phyloP scores from a whole-genome alignment of 1,140 invertebrate genomes.

The Cryptotermes secundus region DNA sequence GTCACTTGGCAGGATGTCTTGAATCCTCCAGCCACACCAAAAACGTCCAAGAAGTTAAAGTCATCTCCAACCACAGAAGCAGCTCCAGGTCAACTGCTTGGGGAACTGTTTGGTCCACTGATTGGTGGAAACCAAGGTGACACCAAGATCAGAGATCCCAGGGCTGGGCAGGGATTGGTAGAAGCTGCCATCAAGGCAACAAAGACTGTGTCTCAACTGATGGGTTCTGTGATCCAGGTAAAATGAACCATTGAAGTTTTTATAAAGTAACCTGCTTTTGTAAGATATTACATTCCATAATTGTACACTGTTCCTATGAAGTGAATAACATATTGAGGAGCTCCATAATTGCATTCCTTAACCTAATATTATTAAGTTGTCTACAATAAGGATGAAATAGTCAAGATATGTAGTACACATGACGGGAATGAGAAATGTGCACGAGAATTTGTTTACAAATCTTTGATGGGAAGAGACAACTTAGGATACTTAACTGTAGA shows the following conservation, averaged over 20 bases:
- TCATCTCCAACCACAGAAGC: background rate
- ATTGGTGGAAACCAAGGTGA: background rate
- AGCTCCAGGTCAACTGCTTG: background rate
- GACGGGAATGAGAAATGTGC: no score
- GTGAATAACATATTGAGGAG: no score
- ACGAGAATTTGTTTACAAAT: no score
- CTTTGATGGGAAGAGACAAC: no score
- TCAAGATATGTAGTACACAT: no score
- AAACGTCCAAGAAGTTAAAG: background rate
- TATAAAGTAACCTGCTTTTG: background rate
- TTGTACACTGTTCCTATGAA: no score
- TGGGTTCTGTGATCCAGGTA: slow-evolving; percentile 72
- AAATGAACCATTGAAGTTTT: background rate
- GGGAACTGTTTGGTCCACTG: background rate
- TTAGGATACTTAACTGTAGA: no score
- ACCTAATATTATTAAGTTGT: no score
- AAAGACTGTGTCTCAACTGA: slow-evolving; percentile 68
- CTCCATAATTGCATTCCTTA: no score
- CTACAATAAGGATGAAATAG: no score
- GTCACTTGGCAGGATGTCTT: background rate
- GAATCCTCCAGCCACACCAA: background rate
- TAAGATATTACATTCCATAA: background rate
- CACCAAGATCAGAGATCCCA: background rate
- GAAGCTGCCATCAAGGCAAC: slow-evolving; percentile 70
- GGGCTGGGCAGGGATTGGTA: slow-evolving; percentile 49